A percentile compares a stretch with the other conserved stretches of the same genome.
Conservation (phyloP, 2,888 invertebrate genomes). For the Oconnorella tubifera region DNA sequence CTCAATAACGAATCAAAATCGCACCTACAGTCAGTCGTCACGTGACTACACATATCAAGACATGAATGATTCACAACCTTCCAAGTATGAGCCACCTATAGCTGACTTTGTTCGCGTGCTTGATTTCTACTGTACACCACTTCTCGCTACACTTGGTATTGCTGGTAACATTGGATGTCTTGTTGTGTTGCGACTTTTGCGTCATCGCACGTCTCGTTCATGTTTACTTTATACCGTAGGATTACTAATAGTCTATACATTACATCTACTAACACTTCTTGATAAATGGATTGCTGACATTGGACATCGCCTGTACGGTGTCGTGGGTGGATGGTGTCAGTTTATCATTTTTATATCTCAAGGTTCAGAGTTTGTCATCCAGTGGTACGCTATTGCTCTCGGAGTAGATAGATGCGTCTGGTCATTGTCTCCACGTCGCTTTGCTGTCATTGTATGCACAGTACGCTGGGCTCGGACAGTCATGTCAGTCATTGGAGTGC, state of each 20-base stretch:
- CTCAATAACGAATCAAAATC: no score
- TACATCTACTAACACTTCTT: slow-evolving; percentile 11
- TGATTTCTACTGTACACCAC: slow-evolving; percentile 14
- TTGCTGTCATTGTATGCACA: not conserved
- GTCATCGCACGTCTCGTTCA: not conserved
- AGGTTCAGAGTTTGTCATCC: not conserved
- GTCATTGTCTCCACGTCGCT: not conserved
- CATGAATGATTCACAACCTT: no score
- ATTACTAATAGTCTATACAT: slow-evolving; percentile 1
- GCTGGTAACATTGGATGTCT: slow-evolving; percentile 1
- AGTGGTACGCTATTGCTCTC: slow-evolving; percentile 14
- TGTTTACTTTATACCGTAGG: slow-evolving; percentile 1
- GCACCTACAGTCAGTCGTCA: no score
- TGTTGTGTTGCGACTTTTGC: not conserved
- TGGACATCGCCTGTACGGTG: slow-evolving; percentile 11
- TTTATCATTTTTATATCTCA: slow-evolving; percentile 5
- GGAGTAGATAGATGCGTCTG: slow-evolving; percentile 7
- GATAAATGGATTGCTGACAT: slow-evolving; percentile 8
- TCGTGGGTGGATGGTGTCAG: slow-evolving; percentile 19
- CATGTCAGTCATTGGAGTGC: slow-evolving; percentile 3
- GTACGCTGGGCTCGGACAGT: slow-evolving; percentile 3
- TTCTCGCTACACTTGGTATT: slow-evolving; percentile 6
- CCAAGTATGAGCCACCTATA: slow-evolving; percentile 2
- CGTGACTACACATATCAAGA: no score
- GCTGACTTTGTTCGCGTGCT: slow-evolving; percentile 7